phyloP scores from a whole-genome alignment of 2,888 invertebrate genomes.

The Coremacera marginata region DNA sequence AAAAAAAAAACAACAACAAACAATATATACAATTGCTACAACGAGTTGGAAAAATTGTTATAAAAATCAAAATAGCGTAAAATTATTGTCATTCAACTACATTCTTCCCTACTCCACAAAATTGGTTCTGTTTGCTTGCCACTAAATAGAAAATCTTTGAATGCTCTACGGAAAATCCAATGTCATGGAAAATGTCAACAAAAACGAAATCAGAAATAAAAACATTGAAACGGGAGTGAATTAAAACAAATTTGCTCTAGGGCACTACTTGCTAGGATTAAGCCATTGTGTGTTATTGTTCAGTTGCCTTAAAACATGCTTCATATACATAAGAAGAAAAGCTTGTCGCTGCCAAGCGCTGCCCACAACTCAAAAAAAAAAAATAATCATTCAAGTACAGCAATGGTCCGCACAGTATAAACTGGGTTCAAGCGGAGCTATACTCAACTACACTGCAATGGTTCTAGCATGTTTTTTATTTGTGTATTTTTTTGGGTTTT shows the following conservation, averaged over 20 bases:
- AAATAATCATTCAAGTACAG: too few relatives aligned
- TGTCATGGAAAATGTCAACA: not conserved
- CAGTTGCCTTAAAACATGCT: not conserved
- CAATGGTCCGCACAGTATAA: too few relatives aligned
- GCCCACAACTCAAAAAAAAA: too few relatives aligned
- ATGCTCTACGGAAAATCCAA: too few relatives aligned
- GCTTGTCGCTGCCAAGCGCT: not conserved
- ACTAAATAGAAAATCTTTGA: not conserved
- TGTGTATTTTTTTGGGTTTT: too few relatives aligned
- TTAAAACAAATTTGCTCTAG: slow-evolving; percentile 23
- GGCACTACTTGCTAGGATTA: slow-evolving; percentile 10
- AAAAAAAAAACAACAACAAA: not conserved
- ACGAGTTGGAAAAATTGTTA: slow-evolving; percentile 22
- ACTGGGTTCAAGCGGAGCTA: too few relatives aligned
- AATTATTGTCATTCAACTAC: slow-evolving; percentile 10
- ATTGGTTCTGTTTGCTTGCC: not conserved
- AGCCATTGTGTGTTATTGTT: slow-evolving; percentile 1
- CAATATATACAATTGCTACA: not conserved
- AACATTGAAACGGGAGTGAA: not conserved
- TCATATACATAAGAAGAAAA: not conserved
- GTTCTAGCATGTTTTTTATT: too few relatives aligned
- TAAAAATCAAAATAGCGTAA: slow-evolving; percentile 24
- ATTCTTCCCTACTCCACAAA: not conserved
- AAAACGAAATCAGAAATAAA: not conserved
- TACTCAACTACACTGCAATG: too few relatives aligned